Evolutionary conservation across 2,113 vertebrate genomes (phyloP).

Genomic region (Notarius quadriscutis): DNA sequence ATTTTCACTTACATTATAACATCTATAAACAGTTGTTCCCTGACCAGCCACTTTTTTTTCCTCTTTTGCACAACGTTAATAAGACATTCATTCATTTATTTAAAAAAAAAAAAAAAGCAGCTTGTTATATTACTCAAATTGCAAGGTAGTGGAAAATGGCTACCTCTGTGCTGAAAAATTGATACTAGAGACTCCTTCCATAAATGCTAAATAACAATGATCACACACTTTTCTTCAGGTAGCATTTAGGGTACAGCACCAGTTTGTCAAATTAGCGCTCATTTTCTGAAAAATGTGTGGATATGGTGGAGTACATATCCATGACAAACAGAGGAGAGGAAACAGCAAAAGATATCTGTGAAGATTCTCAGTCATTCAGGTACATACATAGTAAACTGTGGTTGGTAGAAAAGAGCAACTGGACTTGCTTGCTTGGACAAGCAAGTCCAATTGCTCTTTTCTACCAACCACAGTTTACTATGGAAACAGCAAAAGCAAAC

Average conservation of each 20-base stretch:
- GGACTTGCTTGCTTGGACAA: no score
- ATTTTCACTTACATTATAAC: background rate
- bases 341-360: no score
- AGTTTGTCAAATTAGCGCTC: background rate
- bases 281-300: background rate
- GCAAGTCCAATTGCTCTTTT: no score
- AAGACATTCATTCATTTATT: background rate
- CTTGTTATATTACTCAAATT: background rate
- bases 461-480: no score
- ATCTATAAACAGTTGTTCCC: background rate
- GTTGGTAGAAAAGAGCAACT: no score
- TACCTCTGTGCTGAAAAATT: background rate
- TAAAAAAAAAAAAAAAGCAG: background rate
- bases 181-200: background rate
- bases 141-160: background rate
- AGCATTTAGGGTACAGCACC: background rate
- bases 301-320: background rate
- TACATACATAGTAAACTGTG: no score
- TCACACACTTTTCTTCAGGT: background rate
- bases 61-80: background rate
- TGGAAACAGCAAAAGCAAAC: background rate
- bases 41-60: background rate
- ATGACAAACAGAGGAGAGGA: background rate
- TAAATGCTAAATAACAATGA: background rate
- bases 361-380: no score